A percentile compares a stretch with the other conserved stretches of the same genome.
Evolutionary conservation across 2,888 invertebrate genomes (phyloP).

Genomic region (Chrysodeixis includens): DNA sequence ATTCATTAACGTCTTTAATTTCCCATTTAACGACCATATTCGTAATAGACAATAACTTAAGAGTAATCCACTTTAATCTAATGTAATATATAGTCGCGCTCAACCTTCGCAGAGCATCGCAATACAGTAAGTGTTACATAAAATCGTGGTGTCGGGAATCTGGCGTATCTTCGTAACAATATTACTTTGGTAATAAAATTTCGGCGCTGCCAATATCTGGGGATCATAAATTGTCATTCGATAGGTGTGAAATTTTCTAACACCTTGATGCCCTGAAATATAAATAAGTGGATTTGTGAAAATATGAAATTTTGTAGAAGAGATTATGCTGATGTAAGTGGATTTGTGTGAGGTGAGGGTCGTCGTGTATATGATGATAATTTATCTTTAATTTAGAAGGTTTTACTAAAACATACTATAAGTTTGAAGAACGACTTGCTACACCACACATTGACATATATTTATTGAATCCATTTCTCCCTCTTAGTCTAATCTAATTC

Average conservation of each 20-base stretch:
- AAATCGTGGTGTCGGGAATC: slow-evolving; percentile 33
- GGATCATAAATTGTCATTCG: slow-evolving; percentile 66
- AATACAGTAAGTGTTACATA: slow-evolving; percentile 12
- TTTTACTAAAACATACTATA: neutral
- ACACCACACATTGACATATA: too few relatives aligned
- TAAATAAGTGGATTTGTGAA: slow-evolving; percentile 51
- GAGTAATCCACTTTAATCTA: neutral
- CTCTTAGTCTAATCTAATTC: neutral
- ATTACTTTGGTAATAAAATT: slow-evolving; percentile 73
- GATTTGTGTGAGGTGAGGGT: neutral
- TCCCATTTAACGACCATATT: too few relatives aligned
- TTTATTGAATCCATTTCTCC: neutral
- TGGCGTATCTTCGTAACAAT: slow-evolving; percentile 70
- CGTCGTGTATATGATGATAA: neutral
- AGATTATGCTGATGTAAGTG: neutral
- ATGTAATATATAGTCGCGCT: neutral
- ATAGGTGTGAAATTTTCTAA: slow-evolving; percentile 55
- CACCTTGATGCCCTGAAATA: slow-evolving; percentile 47
- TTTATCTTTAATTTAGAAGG: neutral
- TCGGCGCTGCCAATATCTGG: slow-evolving; percentile 68
- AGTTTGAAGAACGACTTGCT: too few relatives aligned
- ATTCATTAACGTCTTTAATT: too few relatives aligned
- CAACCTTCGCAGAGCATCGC: neutral
- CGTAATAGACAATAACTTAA: neutral
- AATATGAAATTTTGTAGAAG: slow-evolving; percentile 25